phyloP scores from a whole-genome alignment of 2,797 vertebrate genomes.

The Toxotes lorentzi region DNA sequence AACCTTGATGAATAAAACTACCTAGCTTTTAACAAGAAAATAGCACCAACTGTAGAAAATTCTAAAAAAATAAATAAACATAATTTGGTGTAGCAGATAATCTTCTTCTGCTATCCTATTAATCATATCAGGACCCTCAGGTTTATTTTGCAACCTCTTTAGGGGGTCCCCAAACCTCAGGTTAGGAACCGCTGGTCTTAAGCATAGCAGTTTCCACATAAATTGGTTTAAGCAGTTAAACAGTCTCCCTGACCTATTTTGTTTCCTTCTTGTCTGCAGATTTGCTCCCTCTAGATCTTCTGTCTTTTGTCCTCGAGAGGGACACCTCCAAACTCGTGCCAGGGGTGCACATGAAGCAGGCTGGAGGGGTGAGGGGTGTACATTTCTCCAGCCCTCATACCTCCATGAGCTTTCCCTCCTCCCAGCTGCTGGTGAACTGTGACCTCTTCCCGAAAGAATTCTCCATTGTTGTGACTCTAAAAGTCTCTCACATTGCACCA shows the following conservation, averaged over 20 bases:
- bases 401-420: slow-evolving; percentile 86
- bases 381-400: slow-evolving; percentile 81
- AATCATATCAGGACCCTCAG: background rate
- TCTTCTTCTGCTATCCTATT: background rate
- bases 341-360: slow-evolving; percentile 82
- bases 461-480: slow-evolving; percentile 90
- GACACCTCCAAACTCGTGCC: slow-evolving; percentile 60
- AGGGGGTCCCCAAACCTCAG: background rate
- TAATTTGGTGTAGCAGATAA: too few species aligned
- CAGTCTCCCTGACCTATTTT: slow-evolving; percentile 13
- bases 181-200: slow-evolving; percentile 19
- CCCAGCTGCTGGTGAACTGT: slow-evolving; percentile 89
- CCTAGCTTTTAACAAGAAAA: too few species aligned
- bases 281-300: slow-evolving; percentile 89
- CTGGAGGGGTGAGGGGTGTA: slow-evolving; percentile 84
- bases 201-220: background rate
- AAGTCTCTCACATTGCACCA: slow-evolving; percentile 67
- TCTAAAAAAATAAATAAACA: too few species aligned
- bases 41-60: too few species aligned
- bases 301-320: slow-evolving; percentile 86
- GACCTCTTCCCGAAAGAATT: slow-evolving; percentile 91
- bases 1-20: too few species aligned
- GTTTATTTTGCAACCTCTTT: slow-evolving; percentile 15
- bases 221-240: slow-evolving; percentile 3
- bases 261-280: slow-evolving; percentile 78